Evolutionary conservation across 2,888 invertebrate genomes (phyloP), one percentile per base, ranked within the genome.

Genomic region (Leptogaster cylindrica): DNA sequence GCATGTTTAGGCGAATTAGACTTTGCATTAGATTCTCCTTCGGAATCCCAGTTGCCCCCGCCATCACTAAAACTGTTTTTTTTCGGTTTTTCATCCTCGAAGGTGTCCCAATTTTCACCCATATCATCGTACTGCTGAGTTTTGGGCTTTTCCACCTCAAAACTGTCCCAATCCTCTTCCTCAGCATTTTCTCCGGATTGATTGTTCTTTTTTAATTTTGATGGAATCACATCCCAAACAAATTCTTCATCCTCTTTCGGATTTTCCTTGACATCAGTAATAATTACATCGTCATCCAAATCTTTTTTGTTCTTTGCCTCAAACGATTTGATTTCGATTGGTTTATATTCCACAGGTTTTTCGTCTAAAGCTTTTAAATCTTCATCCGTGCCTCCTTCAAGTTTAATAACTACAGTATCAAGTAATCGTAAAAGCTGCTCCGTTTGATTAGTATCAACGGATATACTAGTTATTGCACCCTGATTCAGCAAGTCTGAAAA

Each of bases 351-450:
- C 67, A 72, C 75, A 71, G 81, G 83, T 73, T 88, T 87, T 73
- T 89, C 86, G 74, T 96, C 94, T n/a, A 97, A 83, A 23, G 90
- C 85, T 73, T 90, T 90, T 14, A 97, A 82, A 81, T 97, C 97
- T 74, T 92, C 91, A 48, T 93, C 93, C 0, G 88, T 89, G 1
- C 93, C 94, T 16, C 97, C 98, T 82, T 99, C 98, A 44, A 99
- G 83, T 79, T 95, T 93, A 70, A 99, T 95, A 4, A 99, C 98
- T 41, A 95, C 97, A 65, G 97, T 93, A 80, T 99, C 99, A 68
- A 99, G 85, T 7, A 99, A 83, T 73, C 91, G 89, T 52, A 97
- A 86, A 61, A 99, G 82, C 67, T 89, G 87, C 64, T 91, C 91
- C 0, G 89, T 87, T 79, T 93, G 92, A 65, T 91, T 91, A 36